Conservation (phyloP, 2,888 invertebrate species). For the Ophioninae sp. region DNA sequence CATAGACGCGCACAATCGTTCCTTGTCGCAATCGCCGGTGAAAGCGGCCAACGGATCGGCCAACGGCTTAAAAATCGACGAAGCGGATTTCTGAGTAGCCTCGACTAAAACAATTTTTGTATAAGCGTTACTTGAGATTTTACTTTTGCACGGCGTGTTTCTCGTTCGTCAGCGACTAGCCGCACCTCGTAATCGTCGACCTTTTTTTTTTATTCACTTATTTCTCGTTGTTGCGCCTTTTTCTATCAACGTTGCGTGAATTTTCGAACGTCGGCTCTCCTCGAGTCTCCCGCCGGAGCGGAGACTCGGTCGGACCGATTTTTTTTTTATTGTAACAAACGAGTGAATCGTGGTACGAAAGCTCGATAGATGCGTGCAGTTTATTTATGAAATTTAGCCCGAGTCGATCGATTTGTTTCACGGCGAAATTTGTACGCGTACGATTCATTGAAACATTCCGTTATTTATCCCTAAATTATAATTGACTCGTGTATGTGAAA, state of each 20-base stretch:
- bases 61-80: slow-evolving; percentile 63
- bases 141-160: slow-evolving; percentile 1
- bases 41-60: slow-evolving; percentile 67
- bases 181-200: slow-evolving; percentile 4
- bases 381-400: slow-evolving; percentile 23
- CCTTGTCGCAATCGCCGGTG: slow-evolving; percentile 66
- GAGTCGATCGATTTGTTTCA: slow-evolving; percentile 32
- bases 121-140: background rate
- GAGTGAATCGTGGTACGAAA: slow-evolving; percentile 42
- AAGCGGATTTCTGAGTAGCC: slow-evolving; percentile 48
- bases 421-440: slow-evolving; percentile 52
- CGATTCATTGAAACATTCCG: slow-evolving; percentile 61
- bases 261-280: background rate
- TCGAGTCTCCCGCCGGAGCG: slow-evolving; percentile 17
- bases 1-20: slow-evolving; percentile 81
- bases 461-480: slow-evolving; percentile 61
- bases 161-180: background rate
- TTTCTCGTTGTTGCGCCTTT: slow-evolving; percentile 3
- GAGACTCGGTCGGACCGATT: slow-evolving; percentile 2
- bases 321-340: background rate
- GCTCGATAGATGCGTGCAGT: slow-evolving; percentile 2
- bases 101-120: background rate
- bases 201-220: slow-evolving; percentile 4
- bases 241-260: background rate
- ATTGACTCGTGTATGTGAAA: background rate